Conservation (phyloP, 2,113 vertebrate species). For the Rissa tridactyla region DNA sequence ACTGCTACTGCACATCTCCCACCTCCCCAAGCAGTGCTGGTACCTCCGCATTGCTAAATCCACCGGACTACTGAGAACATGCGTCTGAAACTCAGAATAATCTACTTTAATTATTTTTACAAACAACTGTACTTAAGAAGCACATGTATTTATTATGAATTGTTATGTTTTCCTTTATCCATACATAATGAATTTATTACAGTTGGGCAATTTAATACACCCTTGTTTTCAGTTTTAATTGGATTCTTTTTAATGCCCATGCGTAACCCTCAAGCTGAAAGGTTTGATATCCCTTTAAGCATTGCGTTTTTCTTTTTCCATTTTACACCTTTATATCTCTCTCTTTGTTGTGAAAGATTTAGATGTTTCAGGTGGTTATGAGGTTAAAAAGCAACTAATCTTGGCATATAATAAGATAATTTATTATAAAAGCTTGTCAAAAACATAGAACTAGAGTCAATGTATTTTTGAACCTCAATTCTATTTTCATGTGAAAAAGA, state of each 20-base stretch:
- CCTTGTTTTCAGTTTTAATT: slow-evolving; percentile 8
- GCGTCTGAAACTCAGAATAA: background rate
- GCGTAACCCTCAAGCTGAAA: slow-evolving; percentile 6
- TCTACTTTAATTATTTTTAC: background rate
- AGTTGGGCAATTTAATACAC: background rate
- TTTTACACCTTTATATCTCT: background rate
- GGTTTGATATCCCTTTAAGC: background rate
- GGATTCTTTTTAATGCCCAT: background rate
- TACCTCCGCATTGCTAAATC: background rate
- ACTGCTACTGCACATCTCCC: background rate
- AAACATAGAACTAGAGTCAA: background rate
- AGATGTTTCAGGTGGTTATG: background rate
- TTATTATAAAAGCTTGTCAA: background rate
- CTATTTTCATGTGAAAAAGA: background rate
- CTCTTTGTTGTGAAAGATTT: background rate
- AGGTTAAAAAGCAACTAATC: background rate
- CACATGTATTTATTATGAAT: background rate
- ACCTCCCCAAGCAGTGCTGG: background rate
- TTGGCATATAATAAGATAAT: background rate
- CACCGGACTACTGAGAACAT: background rate
- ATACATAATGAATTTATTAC: slow-evolving; percentile 22
- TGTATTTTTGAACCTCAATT: background rate
- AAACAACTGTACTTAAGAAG: background rate
- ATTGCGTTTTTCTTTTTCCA: background rate
- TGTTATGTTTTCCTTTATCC: background rate